Conservation (phyloP, 2,113 vertebrate species). For the Xenopus borealis region DNA sequence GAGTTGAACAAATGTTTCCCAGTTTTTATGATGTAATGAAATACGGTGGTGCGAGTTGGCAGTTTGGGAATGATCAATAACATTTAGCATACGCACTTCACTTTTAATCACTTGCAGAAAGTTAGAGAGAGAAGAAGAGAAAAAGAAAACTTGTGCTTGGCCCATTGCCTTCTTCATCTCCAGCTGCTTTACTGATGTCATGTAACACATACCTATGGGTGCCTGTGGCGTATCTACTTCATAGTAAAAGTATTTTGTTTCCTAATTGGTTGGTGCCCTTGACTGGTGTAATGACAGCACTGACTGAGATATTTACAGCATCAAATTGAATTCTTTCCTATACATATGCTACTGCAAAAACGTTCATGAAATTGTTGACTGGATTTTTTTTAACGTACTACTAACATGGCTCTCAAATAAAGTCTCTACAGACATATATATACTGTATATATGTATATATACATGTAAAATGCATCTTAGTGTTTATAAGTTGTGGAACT, state of each 20-base stretch:
- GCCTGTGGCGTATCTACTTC: slow-evolving; percentile 27
- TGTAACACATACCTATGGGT: slow-evolving; percentile 11
- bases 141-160: slow-evolving; percentile 16
- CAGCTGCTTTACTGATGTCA: slow-evolving; percentile 40
- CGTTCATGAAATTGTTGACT: slow-evolving; percentile 70
- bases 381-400: slow-evolving; percentile 64
- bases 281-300: slow-evolving; percentile 34
- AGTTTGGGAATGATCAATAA: background rate
- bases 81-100: slow-evolving; percentile 8
- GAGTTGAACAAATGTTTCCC: background rate
- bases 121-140: background rate
- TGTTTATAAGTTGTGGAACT: slow-evolving; percentile 76
- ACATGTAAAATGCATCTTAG: slow-evolving; percentile 73
- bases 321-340: slow-evolving; percentile 62
- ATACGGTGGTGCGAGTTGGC: background rate
- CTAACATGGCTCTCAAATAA: slow-evolving; percentile 69
- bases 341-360: slow-evolving; percentile 59
- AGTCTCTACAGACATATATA: slow-evolving; percentile 67
- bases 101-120: slow-evolving; percentile 19
- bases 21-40: background rate
- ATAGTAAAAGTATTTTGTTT: slow-evolving; percentile 41
- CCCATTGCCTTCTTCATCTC: slow-evolving; percentile 22
- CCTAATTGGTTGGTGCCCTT: slow-evolving; percentile 49
- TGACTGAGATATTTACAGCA: slow-evolving; percentile 56
- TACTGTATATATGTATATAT: slow-evolving; percentile 47